Conservation (phyloP, 2,888 invertebrate genomes). For the Drosophila mimica region DNA sequence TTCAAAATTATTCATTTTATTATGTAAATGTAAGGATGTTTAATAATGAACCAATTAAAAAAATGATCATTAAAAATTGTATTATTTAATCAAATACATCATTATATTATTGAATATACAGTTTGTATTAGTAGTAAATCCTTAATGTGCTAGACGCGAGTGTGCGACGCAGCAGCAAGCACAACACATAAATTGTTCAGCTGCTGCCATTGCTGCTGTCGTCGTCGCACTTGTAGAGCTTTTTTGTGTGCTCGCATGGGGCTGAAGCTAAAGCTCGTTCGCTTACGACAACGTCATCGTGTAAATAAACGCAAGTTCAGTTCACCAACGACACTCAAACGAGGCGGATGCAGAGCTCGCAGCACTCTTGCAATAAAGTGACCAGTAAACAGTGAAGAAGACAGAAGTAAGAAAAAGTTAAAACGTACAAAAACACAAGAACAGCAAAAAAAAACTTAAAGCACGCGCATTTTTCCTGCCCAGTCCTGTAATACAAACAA, state of each 20-base stretch:
- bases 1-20: not conserved
- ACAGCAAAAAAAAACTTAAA: conserved; percentile 13
- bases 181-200: conserved; percentile 47
- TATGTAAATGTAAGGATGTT: not conserved
- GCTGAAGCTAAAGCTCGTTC: conserved; percentile 49
- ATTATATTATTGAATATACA: not conserved
- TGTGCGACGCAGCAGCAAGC: conserved; percentile 37
- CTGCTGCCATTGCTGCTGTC: conserved; percentile 34
- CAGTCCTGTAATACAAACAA: conserved; percentile 18
- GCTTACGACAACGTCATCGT: conserved; percentile 56
- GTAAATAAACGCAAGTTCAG: conserved; percentile 71
- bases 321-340: conserved; percentile 77
- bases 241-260: conserved; percentile 36
- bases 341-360: conserved; percentile 68
- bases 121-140: not conserved
- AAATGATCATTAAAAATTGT: not conserved
- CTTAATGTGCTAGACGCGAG: conserved; percentile 17
- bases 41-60: not conserved
- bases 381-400: conserved; percentile 44
- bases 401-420: conserved; percentile 50
- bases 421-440: conserved; percentile 15
- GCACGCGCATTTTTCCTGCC: conserved; percentile 30
- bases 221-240: conserved; percentile 61
- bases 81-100: not conserved
- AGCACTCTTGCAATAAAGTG: conserved; percentile 41